A percentile compares a stretch with the other conserved stretches of the same genome.
phyloP scores from a whole-genome alignment of 1,140 invertebrate genomes.

The Platorchestia sp. region DNA sequence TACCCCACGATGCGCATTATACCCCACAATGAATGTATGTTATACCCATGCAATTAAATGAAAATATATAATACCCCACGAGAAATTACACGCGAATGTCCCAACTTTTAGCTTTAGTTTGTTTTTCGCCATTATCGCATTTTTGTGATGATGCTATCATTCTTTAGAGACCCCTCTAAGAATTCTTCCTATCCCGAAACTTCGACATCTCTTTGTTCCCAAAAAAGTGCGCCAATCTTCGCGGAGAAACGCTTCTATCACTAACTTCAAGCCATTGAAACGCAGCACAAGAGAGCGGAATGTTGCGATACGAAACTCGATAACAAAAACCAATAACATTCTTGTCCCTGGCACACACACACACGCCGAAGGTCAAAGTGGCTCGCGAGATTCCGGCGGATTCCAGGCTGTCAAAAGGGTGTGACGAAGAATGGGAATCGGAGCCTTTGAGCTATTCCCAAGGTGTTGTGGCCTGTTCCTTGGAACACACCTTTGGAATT shows the following conservation, averaged over 20 bases:
- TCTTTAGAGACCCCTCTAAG: neutral
- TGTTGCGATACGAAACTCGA: conserved; percentile 39
- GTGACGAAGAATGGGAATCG: conserved; percentile 55
- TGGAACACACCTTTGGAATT: conserved; percentile 2
- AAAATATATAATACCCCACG: too few relatives aligned
- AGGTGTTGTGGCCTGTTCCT: conserved; percentile 10
- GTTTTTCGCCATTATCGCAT: neutral
- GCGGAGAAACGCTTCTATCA: neutral
- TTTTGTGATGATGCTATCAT: neutral
- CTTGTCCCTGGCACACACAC: neutral
- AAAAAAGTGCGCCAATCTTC: neutral
- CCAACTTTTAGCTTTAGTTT: too few relatives aligned
- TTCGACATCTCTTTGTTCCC: neutral
- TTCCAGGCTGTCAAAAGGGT: conserved; percentile 19
- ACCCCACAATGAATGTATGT: too few relatives aligned
- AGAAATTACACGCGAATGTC: too few relatives aligned
- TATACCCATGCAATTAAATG: too few relatives aligned
- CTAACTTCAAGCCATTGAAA: conserved; percentile 34
- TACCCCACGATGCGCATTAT: too few relatives aligned
- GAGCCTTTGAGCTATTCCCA: conserved; percentile 48
- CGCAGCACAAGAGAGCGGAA: neutral
- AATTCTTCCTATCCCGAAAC: neutral
- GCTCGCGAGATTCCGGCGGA: conserved; percentile 1
- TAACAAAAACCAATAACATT: conserved; percentile 50
- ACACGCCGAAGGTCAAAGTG: neutral